Base-by-base conservation (phyloP, 2,113 vertebrate species). In the Ammodytes marinus region DNA sequence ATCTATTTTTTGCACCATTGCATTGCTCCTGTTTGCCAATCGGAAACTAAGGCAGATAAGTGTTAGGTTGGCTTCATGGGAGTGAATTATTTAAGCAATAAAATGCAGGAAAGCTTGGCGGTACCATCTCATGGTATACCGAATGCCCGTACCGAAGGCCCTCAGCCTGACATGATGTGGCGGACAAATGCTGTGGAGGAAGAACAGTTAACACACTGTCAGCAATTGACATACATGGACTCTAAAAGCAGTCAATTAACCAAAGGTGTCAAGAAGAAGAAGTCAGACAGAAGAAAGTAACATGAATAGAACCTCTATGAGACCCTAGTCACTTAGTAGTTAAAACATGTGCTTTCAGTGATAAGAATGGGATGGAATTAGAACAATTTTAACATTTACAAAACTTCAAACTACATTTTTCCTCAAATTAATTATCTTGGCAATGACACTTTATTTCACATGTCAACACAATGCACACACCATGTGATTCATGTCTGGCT, bases 131-230 rank as follows among this genome's bases (percentile, higher is more conserved):
- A 79, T 66, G 40, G 79, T 90, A 91, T 87, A 94, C 89, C 92
- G 54, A 88, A 85, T 76, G 88, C 91, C 89, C 83, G 77, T 91
- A 93, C 92, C 89, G 63, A 27, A 27, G 27, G 89, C 91, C 86
- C 84, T 95, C 93, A 95, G 93, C 92, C 94, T 80, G 94, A 94
- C 93, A 95, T 88, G 94, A 95, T 93, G 91, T 94, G 94, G 74
- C 91, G 94, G 80, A 95, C 95, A 85, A 95, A 95, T 65, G 80
- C 94, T 95, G 93, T 81, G 79, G 87, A 94, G 84, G 90, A 94
- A 91, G 83, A 93, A 94, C 74, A 92, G 83, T 91, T 93, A 83
- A 88, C 83, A 93, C 64, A 86, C 57, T 42, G 74, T 91, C 86
- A 91, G 77, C 46, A 40, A 45, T 42, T 63, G 37, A 76, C 17